These are phyloP conservation scores for Oikopleura dioica DNA, from an alignment of 23 tunicate species.

Conservation along the genomic window DNA sequence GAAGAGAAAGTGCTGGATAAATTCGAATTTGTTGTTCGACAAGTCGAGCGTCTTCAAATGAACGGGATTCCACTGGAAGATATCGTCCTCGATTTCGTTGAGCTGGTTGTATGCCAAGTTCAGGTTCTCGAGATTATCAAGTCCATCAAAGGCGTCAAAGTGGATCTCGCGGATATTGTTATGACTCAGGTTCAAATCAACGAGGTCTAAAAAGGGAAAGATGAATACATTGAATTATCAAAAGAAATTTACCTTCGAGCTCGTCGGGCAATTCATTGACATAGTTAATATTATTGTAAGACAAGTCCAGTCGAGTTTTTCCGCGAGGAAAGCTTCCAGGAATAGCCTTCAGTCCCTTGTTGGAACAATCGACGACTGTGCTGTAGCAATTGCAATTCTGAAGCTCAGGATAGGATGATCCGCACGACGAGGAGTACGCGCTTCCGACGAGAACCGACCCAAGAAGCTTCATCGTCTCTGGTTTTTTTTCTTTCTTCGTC, in stretches of 20 bases:
- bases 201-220: too few relatives aligned
- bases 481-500: too few relatives aligned
- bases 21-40: slow-evolving; percentile 46
- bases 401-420: too few relatives aligned
- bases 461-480: too few relatives aligned
- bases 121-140: slow-evolving; percentile 36
- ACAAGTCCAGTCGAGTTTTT: background rate
- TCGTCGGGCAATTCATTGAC: background rate
- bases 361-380: slow-evolving; percentile 18
- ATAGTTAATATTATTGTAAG: background rate
- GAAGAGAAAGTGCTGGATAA: slow-evolving; percentile 70
- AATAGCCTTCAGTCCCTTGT: slow-evolving; percentile 6
- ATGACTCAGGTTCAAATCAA: slow-evolving; percentile 20
- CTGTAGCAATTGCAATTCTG: slow-evolving; percentile 27
- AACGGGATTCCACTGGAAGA: slow-evolving; percentile 95
- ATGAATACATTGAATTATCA: too few relatives aligned
- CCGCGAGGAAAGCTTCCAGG: slow-evolving; percentile 20
- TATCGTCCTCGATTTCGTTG: slow-evolving; percentile 44
- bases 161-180: slow-evolving; percentile 20
- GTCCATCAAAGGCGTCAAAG: slow-evolving; percentile 72
- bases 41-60: slow-evolving; percentile 30
- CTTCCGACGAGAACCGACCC: too few relatives aligned
- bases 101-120: slow-evolving; percentile 40
- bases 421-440: too few relatives aligned
- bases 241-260: too few relatives aligned